phyloP scores from a whole-genome alignment of 2,113 vertebrate genomes.

The Melanerpes formicivorus region DNA sequence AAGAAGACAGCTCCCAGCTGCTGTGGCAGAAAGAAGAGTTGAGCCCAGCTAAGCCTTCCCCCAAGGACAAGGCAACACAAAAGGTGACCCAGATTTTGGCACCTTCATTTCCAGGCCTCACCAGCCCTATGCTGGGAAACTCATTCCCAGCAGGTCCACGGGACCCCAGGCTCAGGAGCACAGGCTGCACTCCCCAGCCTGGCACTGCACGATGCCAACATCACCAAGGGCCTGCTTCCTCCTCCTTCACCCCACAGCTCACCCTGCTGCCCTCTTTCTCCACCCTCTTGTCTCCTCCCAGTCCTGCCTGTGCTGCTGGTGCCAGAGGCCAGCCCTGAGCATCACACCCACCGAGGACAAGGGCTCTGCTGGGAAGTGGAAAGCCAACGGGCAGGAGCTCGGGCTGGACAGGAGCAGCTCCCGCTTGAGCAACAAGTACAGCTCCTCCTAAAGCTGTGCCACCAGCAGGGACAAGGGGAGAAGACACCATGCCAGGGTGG shows the following conservation, averaged over 20 bases:
- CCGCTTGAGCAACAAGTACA: slow-evolving; percentile 88
- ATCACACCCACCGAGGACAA: slow-evolving; percentile 80
- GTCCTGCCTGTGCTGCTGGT: slow-evolving; percentile 95
- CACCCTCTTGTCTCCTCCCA: slow-evolving; percentile 33
- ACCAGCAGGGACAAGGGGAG: fast-evolving
- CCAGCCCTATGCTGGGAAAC: not conserved
- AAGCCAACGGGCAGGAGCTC: slow-evolving; percentile 83
- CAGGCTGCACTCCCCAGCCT: not conserved
- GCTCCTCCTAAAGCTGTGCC: slow-evolving; percentile 73
- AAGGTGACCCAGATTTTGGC: not conserved
- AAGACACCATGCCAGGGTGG: not conserved
- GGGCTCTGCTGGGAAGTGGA: slow-evolving; percentile 83
- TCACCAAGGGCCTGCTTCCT: fast-evolving
- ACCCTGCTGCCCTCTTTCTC: fast-evolving
- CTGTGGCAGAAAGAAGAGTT: not conserved
- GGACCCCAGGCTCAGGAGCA: not conserved
- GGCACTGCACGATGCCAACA: not conserved
- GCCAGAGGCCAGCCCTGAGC: slow-evolving; percentile 77
- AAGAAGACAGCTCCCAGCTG: not conserved
- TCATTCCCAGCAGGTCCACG: not conserved
- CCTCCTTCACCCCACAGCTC: not conserved
- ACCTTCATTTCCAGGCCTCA: not conserved
- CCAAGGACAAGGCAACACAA: not conserved
- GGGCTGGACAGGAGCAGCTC: slow-evolving; percentile 88
- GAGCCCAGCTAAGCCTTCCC: not conserved